phyloP scores from a whole-genome alignment of 2,113 vertebrate species.

The Myrmecophaga tridactyla region DNA sequence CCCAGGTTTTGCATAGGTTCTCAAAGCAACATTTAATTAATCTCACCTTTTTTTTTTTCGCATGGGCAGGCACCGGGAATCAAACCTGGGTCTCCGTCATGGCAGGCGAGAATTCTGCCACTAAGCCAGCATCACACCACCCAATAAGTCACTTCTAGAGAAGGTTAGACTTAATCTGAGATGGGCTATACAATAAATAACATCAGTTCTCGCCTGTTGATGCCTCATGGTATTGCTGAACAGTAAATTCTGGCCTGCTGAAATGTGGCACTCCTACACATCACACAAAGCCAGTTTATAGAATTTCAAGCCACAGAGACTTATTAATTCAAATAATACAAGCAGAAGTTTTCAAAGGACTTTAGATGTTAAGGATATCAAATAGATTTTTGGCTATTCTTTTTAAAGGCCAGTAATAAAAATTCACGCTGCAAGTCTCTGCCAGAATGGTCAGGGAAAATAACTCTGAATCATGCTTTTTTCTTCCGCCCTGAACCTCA shows the following conservation, averaged over 20 bases:
- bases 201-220: not conserved
- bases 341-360: not conserved
- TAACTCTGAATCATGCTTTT: not conserved
- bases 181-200: not conserved
- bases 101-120: too few species aligned
- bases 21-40: not conserved
- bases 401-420: not conserved
- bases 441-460: not conserved
- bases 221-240: not conserved
- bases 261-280: fast-evolving
- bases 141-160: not conserved
- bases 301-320: not conserved
- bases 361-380: not conserved
- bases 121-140: too few species aligned
- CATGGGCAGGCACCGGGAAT: too few species aligned
- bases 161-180: not conserved
- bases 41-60: too few species aligned
- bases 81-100: too few species aligned
- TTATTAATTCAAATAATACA: not conserved
- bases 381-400: not conserved
- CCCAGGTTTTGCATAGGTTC: not conserved
- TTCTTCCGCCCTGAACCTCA: not conserved
- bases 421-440: not conserved
- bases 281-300: not conserved
- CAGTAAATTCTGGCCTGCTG: not conserved